Base-by-base conservation (phyloP, 2,888 invertebrate genomes). In the Caenorhabditis sp. region DNA sequence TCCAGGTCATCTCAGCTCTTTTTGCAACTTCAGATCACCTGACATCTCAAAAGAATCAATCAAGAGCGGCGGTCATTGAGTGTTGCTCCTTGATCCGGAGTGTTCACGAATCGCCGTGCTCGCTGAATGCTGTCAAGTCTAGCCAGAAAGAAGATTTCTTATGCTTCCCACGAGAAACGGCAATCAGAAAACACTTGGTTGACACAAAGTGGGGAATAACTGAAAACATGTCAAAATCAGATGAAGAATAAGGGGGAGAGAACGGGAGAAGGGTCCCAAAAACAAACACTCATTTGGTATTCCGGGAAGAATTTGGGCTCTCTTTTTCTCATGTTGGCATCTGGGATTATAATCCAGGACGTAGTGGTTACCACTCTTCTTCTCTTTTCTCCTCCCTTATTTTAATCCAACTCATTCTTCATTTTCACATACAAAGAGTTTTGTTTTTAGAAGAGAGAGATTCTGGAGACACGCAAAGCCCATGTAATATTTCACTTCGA, bases 371-470 rank as follows among this genome's bases (percentile, higher is more conserved):
- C 76, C 76, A 66, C 59, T 51, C 44, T n/a, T 19, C 47, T 41
- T 54, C 28, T 41, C 22, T 51, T 22, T 19, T 14, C 54, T 26
- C 14, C 22, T 54, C 54, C 19, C 19, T 1, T 19, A n/a, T 47
- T n/a, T 70, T 70, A 77, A 70, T 70, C 77, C 70, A 51, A 59
- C 63, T 49, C 69, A 77, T 77, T 70, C 63, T 44, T 77, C 77
- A 77, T 69, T 70, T 69, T 77, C 77, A 51, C 66, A 54, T 66
- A 54, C 66, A 58, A 58, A 28, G 56, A 51, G 31, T 26, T 31
- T 24, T 19, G n/a, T 47, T 51, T n/a, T 35, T 24, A 38, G 58
- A 4, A 7, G 31, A 31, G 38, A 35, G 12, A 41, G 24, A 44
- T 63, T 72, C 44, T 70, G 70, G 22, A 35, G 24, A 14, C 19